phyloP scores from a whole-genome alignment of 2,888 invertebrate species.

The Rhamnusium bicolor region DNA sequence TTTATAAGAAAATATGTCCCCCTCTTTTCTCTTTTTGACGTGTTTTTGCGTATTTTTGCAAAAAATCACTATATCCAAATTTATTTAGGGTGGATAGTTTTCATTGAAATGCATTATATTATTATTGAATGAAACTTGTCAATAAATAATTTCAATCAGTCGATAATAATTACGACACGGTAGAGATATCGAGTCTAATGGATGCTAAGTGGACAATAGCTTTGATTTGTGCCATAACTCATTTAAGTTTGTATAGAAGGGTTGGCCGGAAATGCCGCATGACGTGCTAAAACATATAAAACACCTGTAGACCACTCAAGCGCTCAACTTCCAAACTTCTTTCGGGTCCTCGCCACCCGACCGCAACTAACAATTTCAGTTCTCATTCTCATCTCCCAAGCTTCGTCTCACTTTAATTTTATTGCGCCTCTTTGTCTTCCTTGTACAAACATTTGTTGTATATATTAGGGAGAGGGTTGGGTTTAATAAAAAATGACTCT shows the following conservation, averaged over 20 bases:
- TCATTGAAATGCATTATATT: too few species aligned
- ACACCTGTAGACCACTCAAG: conserved; percentile 43
- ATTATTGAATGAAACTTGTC: too few species aligned
- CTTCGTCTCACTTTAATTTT: conserved; percentile 15
- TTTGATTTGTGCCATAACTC: conserved; percentile 40
- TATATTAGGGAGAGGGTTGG: conserved; percentile 23
- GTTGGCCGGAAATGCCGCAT: conserved; percentile 49
- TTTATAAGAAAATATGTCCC: too few species aligned
- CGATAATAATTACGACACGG: background rate
- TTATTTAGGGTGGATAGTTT: too few species aligned
- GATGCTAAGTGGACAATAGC: conserved; percentile 9
- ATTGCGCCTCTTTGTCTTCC: conserved; percentile 2
- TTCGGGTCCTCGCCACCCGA: conserved; percentile 29
- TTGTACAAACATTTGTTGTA: conserved; percentile 18
- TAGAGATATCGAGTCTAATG: background rate
- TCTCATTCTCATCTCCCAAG: conserved; percentile 1
- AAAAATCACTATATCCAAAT: too few species aligned
- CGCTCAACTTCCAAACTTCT: conserved; percentile 34
- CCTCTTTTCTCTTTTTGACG: too few species aligned
- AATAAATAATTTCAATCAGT: background rate
- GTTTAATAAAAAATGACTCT: conserved; percentile 13
- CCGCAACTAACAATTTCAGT: conserved; percentile 23
- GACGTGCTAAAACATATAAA: conserved; percentile 47
- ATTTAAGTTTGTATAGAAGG: conserved; percentile 38
- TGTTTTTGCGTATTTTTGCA: too few species aligned